phyloP scores from a whole-genome alignment of 2,888 invertebrate species.

The Salpingus planirostris region DNA sequence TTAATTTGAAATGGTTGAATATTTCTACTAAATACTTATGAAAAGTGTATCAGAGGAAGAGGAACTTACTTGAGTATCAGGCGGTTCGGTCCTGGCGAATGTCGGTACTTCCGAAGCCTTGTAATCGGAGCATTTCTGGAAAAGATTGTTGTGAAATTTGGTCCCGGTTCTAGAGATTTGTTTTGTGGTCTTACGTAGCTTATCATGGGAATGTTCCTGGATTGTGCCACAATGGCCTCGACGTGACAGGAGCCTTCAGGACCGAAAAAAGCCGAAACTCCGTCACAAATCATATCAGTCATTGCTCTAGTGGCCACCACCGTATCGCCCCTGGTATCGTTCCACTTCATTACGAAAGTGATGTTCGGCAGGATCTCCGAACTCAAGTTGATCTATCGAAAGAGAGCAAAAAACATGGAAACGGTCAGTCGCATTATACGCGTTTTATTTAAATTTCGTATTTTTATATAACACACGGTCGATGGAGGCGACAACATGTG shows the following conservation, averaged over 20 bases:
- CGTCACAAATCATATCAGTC: conserved; percentile 85
- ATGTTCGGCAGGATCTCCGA: conserved; percentile 60
- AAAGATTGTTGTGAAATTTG: no score
- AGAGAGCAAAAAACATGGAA: no score
- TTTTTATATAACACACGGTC: no score
- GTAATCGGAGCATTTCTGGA: conserved; percentile 89
- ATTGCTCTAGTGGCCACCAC: conserved; percentile 73
- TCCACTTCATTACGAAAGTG: conserved; percentile 63
- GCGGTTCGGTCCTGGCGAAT: conserved; percentile 89
- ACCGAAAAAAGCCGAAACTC: conserved; percentile 88
- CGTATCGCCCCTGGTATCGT: conserved; percentile 79
- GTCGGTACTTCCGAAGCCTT: conserved; percentile 80
- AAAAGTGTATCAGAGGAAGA: background rate
- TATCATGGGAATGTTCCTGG: conserved; percentile 93
- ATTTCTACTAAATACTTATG: no score
- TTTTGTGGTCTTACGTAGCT: conserved; percentile 73
- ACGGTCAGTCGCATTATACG: no score
- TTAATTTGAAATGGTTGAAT: no score
- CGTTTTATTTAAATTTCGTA: no score
- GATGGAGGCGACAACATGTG: no score
- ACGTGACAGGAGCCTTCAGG: conserved; percentile 90
- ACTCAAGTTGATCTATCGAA: conserved; percentile 56
- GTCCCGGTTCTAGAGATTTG: no score
- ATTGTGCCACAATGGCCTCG: conserved; percentile 90
- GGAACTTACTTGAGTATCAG: conserved; percentile 71